phyloP scores from a whole-genome alignment of 1,140 invertebrate genomes.

The Venturia canescens region DNA sequence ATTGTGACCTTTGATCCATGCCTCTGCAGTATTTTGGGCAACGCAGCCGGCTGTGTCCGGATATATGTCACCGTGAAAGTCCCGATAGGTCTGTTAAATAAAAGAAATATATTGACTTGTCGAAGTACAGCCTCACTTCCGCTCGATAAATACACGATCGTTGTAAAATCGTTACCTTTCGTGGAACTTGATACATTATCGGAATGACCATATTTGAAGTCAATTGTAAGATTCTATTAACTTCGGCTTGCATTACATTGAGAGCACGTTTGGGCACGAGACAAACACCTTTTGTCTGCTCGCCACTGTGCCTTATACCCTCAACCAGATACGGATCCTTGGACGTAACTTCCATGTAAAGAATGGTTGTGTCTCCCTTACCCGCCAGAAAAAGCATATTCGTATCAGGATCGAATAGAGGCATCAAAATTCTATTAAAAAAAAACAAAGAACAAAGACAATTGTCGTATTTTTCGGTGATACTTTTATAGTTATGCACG shows the following conservation, averaged over 20 bases:
- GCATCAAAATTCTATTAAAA: conserved; percentile 89
- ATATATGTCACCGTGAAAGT: conserved; percentile 95
- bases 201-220: conserved; percentile 91
- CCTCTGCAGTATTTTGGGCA: conserved; percentile 84
- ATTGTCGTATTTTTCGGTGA: too few species aligned
- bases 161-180: conserved; percentile 81
- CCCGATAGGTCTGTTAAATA: conserved; percentile 87
- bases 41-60: conserved; percentile 89
- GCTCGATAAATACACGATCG: not conserved
- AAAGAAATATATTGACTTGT: conserved; percentile 42
- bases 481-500: too few species aligned
- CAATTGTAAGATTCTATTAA: conserved; percentile 92
- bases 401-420: conserved; percentile 93
- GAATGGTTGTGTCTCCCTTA: conserved; percentile 93
- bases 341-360: conserved; percentile 91
- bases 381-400: conserved; percentile 95
- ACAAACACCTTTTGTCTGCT: conserved; percentile 94
- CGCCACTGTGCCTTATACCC: conserved; percentile 88
- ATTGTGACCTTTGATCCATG: conserved; percentile 88
- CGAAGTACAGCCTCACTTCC: not conserved
- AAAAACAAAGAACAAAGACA: conserved; percentile 56
- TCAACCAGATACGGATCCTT: conserved; percentile 91
- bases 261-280: conserved; percentile 94
- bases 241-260: conserved; percentile 96
- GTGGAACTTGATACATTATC: conserved; percentile 95